A percentile compares a stretch with the other conserved stretches of the same genome.
These are phyloP conservation scores for Cephus pulcher DNA, from an alignment of 2,888 invertebrate genomes.

Conservation along the genomic window DNA sequence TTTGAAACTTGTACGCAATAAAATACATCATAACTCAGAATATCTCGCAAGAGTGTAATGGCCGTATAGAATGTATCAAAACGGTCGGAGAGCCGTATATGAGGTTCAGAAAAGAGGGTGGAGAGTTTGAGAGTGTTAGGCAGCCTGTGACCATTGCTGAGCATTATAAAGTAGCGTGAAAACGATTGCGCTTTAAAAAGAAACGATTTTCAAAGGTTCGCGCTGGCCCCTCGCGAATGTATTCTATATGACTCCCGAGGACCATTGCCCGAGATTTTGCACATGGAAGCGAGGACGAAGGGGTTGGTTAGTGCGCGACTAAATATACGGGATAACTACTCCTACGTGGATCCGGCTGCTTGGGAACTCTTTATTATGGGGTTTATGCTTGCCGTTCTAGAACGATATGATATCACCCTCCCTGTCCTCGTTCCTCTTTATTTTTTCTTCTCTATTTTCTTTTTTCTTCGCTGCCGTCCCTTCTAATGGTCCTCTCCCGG, in stretches of 20 bases:
- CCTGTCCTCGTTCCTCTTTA: constrained; percentile 10
- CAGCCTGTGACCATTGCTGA: constrained; percentile 10
- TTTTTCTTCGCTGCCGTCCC: not conserved
- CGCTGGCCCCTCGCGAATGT: not conserved
- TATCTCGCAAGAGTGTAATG: not conserved
- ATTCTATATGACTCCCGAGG: not conserved
- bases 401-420: not conserved
- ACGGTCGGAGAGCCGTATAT: not conserved
- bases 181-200: constrained; percentile 11
- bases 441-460: not conserved
- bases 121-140: constrained; percentile 12
- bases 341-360: constrained; percentile 17
- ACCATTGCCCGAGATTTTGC: constrained; percentile 18
- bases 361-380: constrained; percentile 19
- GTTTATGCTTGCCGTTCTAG: constrained; percentile 11
- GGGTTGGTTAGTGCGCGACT: constrained; percentile 3
- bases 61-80: not conserved
- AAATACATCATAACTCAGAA: constrained; percentile 21
- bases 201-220: constrained; percentile 1
- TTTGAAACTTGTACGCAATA: constrained; percentile 17
- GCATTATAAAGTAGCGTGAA: constrained; percentile 19
- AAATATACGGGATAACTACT: constrained; percentile 21
- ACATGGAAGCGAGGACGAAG: not conserved
- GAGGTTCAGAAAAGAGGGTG: not conserved
- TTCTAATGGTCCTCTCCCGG: constrained; percentile 15